phyloP scores from a whole-genome alignment of 92 coral and sea anemone genomes.

The Palythoa heliodiscus region DNA sequence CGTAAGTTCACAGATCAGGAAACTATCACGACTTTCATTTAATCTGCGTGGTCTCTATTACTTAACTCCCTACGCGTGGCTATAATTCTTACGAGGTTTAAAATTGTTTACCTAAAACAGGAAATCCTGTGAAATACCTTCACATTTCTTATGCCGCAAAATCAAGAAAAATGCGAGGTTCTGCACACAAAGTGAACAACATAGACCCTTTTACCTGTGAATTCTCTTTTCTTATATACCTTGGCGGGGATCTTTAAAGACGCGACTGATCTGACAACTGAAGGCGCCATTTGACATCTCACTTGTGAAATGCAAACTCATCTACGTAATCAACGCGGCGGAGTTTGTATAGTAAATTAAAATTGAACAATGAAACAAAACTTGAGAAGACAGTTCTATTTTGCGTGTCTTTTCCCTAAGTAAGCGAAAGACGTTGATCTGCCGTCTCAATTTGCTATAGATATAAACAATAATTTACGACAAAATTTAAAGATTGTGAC shows the following conservation, averaged over 20 bases:
- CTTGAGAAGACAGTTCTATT: background rate
- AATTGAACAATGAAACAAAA: background rate
- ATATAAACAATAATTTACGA: background rate
- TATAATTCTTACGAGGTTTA: constrained; percentile 1
- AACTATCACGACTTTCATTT: background rate
- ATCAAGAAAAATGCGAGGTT: background rate
- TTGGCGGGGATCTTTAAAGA: background rate
- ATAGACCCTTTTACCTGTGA: background rate
- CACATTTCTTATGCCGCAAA: background rate
- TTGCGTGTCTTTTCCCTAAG: background rate
- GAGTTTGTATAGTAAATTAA: background rate
- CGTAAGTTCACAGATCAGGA: constrained; percentile 20
- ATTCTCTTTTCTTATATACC: background rate
- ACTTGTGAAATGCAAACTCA: constrained; percentile 1
- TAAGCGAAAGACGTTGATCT: background rate
- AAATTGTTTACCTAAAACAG: background rate
- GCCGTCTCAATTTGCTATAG: background rate
- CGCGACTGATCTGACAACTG: background rate
- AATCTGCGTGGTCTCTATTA: background rate
- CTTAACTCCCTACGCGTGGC: constrained; percentile 1
- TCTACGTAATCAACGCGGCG: background rate
- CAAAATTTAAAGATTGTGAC: background rate
- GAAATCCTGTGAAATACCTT: constrained; percentile 9
- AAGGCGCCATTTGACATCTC: background rate
- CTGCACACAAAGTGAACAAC: background rate